These are phyloP conservation scores for Lacerta agilis DNA, from an alignment of 2,797 vertebrate genomes.

Conservation along the genomic window DNA sequence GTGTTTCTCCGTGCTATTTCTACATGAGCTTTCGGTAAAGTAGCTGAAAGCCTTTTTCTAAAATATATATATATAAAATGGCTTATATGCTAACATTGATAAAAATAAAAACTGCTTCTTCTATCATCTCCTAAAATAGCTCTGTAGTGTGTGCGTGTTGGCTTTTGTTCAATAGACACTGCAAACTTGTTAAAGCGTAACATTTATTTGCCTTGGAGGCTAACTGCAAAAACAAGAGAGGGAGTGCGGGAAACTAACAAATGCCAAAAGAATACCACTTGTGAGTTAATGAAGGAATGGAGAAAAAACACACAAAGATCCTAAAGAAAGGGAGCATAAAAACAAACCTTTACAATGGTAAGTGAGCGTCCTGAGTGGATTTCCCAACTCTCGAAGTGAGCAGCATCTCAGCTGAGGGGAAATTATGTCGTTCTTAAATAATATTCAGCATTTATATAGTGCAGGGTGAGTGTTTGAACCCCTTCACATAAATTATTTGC, in stretches of 20 bases:
- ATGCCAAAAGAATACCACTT: conserved; percentile 6
- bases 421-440: not conserved
- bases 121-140: conserved; percentile 6
- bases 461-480: not conserved
- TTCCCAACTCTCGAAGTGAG: not conserved
- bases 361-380: not conserved
- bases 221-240: not conserved
- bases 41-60: not conserved
- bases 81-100: not conserved
- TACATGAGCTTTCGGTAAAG: not conserved
- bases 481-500: not conserved
- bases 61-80: too few relatives aligned
- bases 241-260: not conserved
- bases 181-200: conserved; percentile 6
- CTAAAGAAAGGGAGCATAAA: not conserved
- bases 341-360: not conserved
- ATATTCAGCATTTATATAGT: not conserved
- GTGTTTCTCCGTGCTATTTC: conserved; percentile 2
- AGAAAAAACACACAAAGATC: not conserved
- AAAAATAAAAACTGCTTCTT: conserved; percentile 12
- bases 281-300: not conserved
- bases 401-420: not conserved
- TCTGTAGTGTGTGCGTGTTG: not conserved
- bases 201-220: conserved; percentile 17
- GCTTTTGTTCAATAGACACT: conserved; percentile 4